Percentiles rank a stretch among this genome's conserved stretches.
Evolutionary conservation across 2,113 vertebrate genomes (phyloP).

Genomic region (Herpetotheres cachinnans): DNA sequence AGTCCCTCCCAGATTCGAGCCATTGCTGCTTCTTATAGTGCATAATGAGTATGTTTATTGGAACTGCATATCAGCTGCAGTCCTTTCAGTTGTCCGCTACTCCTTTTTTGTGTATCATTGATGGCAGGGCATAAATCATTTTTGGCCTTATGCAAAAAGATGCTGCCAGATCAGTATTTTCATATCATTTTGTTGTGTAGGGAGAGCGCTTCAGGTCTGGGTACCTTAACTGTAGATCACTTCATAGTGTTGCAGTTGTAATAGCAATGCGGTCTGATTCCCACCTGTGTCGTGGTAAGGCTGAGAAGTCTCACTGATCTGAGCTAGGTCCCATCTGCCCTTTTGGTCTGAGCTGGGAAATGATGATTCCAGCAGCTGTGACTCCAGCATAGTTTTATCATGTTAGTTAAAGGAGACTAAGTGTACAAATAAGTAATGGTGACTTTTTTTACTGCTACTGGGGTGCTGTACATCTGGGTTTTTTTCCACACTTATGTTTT

Average conservation of each 20-base stretch:
- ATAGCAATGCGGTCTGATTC: background rate
- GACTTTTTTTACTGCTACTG: background rate
- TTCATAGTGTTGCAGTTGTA: background rate
- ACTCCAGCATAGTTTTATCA: background rate
- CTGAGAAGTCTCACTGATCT: background rate
- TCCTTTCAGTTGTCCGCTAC: background rate
- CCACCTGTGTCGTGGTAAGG: rapidly evolving
- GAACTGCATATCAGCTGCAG: background rate
- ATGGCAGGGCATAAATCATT: background rate
- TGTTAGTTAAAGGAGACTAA: background rate
- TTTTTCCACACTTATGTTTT: background rate
- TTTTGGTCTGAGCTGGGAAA: background rate
- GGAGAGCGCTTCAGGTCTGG: background rate
- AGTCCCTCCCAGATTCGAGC: background rate
- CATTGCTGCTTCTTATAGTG: background rate
- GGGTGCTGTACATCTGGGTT: background rate
- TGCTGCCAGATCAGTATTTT: background rate
- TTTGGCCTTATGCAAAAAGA: background rate
- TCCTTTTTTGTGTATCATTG: rapidly evolving
- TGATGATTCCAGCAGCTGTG: too few species aligned
- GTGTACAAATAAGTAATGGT: background rate
- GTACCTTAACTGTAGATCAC: background rate
- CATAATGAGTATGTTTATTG: background rate
- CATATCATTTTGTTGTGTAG: background rate
- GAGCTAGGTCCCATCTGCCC: background rate